Evolutionary conservation across 2,113 vertebrate genomes (phyloP).

Genomic region (Prunella fulvescens): DNA sequence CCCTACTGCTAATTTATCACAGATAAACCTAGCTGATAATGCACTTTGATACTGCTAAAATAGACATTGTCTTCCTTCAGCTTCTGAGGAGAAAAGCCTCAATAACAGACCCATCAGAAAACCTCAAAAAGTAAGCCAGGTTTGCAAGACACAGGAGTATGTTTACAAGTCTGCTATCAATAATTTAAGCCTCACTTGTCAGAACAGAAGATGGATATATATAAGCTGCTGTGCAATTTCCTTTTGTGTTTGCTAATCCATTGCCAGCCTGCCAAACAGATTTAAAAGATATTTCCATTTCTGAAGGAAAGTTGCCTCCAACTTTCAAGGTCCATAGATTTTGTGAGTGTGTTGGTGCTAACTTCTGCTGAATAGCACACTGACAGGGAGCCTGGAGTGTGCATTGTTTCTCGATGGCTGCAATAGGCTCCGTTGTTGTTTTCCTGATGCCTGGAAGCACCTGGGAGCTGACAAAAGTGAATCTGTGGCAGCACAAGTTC

Average conservation of each 20-base stretch:
- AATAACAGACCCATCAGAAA: not conserved
- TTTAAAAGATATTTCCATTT: not conserved
- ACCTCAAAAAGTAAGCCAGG: not conserved
- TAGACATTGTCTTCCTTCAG: not conserved
- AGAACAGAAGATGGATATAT: not conserved
- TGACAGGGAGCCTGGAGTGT: not conserved
- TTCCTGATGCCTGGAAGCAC: not conserved
- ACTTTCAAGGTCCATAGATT: not conserved
- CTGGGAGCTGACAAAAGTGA: not conserved
- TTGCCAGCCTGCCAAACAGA: not conserved
- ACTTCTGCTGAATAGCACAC: not conserved
- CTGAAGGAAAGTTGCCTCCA: conserved; percentile 2
- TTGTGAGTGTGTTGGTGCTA: not conserved
- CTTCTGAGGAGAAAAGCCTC: not conserved
- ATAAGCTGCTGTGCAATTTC: not conserved
- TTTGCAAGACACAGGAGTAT: not conserved
- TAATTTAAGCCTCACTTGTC: conserved; percentile 34
- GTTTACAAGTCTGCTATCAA: conserved; percentile 19
- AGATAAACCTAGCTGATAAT: not conserved
- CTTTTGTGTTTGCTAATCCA: not conserved
- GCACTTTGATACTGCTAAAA: not conserved
- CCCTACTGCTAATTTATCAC: not conserved
- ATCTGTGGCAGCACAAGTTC: not conserved
- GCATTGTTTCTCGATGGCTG: not conserved
- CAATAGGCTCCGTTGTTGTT: not conserved